Conservation (phyloP, 1,140 invertebrate species). For the Drosophila ogumai region DNA sequence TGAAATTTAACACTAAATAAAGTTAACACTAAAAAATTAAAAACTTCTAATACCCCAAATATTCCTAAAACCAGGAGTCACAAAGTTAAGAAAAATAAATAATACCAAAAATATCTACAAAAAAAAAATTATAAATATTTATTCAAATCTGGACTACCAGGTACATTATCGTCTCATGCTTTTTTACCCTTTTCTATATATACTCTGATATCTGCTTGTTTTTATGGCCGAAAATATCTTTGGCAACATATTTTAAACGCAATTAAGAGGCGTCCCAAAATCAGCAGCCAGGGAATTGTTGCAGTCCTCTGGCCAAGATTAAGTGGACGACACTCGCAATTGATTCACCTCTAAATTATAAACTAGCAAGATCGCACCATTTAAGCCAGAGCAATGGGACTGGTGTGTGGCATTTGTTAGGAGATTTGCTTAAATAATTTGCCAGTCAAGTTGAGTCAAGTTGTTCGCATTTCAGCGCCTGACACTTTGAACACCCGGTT, state of each 20-base stretch:
- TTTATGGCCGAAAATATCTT: conserved; percentile 56
- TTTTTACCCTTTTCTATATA: conserved; percentile 18
- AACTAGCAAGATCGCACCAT: conserved; percentile 25
- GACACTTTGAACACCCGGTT: conserved; percentile 79
- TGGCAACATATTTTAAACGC: conserved; percentile 73
- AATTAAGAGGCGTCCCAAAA: conserved; percentile 67
- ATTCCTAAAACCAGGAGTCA: too few species aligned
- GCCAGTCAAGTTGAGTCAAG: conserved; percentile 70
- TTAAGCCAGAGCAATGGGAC: conserved; percentile 13
- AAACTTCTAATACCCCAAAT: too few species aligned
- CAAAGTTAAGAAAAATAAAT: not conserved
- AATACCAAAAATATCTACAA: too few species aligned
- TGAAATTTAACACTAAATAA: too few species aligned
- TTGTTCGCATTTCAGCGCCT: conserved; percentile 71
- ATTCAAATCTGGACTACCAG: not conserved
- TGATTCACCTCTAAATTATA: conserved; percentile 42
- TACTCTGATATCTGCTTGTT: conserved; percentile 56
- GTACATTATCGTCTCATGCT: not conserved
- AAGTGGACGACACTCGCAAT: conserved; percentile 66
- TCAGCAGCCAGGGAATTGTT: conserved; percentile 26
- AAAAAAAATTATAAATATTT: not conserved
- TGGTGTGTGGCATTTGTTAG: conserved; percentile 8
- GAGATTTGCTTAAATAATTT: conserved; percentile 58
- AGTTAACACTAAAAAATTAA: too few species aligned
- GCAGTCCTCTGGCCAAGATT: conserved; percentile 68